A percentile compares a stretch with the other conserved stretches of the same genome.
phyloP scores from a whole-genome alignment of 2,113 vertebrate genomes.

The Xiphophorus hellerii region DNA sequence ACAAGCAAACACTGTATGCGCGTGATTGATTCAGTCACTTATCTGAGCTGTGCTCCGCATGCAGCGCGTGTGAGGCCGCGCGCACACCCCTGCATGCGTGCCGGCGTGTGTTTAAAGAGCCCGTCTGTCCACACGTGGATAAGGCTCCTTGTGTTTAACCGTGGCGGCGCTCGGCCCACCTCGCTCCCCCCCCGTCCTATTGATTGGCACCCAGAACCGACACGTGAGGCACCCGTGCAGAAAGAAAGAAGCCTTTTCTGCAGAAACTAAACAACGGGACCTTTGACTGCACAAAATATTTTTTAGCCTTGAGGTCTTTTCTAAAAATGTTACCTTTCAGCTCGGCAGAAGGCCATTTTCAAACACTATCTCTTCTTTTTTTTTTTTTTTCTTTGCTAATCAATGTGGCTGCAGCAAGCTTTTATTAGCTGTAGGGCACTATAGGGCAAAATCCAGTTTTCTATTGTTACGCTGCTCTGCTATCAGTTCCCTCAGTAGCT shows the following conservation, averaged over 20 bases:
- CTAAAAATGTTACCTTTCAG: background rate
- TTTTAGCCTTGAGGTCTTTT: background rate
- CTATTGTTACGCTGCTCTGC: too few species aligned
- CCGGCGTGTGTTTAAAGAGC: constrained; percentile 54
- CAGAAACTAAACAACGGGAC: constrained; percentile 18
- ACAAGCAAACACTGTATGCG: constrained; percentile 61
- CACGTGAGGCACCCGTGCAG: constrained; percentile 16
- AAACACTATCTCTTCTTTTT: background rate
- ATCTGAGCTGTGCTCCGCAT: constrained; percentile 30
- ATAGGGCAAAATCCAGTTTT: background rate
- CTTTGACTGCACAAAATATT: constrained; percentile 7
- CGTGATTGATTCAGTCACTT: constrained; percentile 69
- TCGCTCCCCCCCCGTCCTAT: constrained; percentile 45
- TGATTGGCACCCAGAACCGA: constrained; percentile 55
- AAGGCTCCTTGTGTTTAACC: constrained; percentile 64
- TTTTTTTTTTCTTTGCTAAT: background rate
- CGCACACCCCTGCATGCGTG: constrained; percentile 22
- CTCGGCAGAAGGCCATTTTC: background rate
- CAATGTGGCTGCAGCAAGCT: background rate
- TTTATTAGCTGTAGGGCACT: background rate
- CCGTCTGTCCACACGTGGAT: constrained; percentile 72
- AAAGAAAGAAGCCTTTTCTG: constrained; percentile 9
- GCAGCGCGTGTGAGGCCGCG: constrained; percentile 15
- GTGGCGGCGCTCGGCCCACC: constrained; percentile 32
- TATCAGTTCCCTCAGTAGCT: too few species aligned